Evolutionary conservation across 1,140 invertebrate genomes (phyloP).

Genomic region (Onthophagus taurus): DNA sequence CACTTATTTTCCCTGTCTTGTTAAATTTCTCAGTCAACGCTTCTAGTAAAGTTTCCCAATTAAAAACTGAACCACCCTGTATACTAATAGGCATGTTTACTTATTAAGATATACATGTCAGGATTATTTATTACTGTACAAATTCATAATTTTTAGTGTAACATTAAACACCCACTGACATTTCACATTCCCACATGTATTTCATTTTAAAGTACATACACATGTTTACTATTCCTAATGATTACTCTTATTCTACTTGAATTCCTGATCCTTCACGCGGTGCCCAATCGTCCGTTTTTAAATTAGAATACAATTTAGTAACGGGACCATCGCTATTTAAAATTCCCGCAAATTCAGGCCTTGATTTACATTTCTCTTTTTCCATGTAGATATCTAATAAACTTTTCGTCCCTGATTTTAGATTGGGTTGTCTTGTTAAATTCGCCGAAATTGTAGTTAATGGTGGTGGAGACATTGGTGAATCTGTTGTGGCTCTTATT

Average conservation of each 20-base stretch:
- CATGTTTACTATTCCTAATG: too few relatives aligned
- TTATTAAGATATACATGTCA: too few relatives aligned
- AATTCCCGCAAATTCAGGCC: constrained; percentile 72
- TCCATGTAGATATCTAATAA: constrained; percentile 57
- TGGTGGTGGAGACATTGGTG: constrained; percentile 66
- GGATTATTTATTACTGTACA: too few relatives aligned
- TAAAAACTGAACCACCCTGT: too few relatives aligned
- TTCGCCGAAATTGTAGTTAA: constrained; percentile 34
- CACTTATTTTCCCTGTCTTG: too few relatives aligned
- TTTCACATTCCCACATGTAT: too few relatives aligned
- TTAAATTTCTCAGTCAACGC: too few relatives aligned
- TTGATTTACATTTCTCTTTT: constrained; percentile 45
- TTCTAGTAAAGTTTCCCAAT: too few relatives aligned
- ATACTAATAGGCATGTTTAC: too few relatives aligned
- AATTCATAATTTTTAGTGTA: too few relatives aligned
- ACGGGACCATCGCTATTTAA: constrained; percentile 50
- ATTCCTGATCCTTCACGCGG: constrained; percentile 26
- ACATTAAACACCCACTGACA: too few relatives aligned
- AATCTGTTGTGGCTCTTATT: constrained; percentile 70
- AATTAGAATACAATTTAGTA: constrained; percentile 70
- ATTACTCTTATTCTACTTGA: constrained; percentile 32
- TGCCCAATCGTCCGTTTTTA: constrained; percentile 44
- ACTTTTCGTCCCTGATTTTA: constrained; percentile 38
- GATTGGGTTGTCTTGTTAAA: constrained; percentile 19
- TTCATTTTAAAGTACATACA: too few relatives aligned